Base-by-base conservation (phyloP, 2,113 vertebrate genomes). In the Mesembrinibis cayennensis region DNA sequence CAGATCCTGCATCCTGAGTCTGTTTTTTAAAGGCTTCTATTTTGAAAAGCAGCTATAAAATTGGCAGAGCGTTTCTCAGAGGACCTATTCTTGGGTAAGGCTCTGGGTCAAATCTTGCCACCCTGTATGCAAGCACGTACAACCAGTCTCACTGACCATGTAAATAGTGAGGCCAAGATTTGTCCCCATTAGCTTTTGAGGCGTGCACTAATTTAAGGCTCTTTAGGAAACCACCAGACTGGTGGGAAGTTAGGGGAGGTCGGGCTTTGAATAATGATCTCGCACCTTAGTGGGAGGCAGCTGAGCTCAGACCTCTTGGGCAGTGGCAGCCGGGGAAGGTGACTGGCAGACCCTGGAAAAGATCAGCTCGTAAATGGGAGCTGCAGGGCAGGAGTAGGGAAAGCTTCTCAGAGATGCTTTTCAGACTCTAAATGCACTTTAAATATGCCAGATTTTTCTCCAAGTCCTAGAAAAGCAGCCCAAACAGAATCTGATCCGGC, bases 341-440 rank as follows among this genome's bases (percentile, higher is more conserved):
- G 58, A 69, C 44, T 2, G 19, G 42, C 36, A 47, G 50, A 27
- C 11, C 21, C 49, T 61, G 40, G 81, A 55, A 69, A 32, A 67
- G 32, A 30, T 52, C 1, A 1, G 22, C 42, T 44, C 1, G 1
- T 26, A 55, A 72, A 55, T 6, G 19, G 79, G 82, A 77, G 38
- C 62, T 40, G 61, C 16, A 10, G 77, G 87, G 84, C 70, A 80
- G 93, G 81, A 96, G 82, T 16, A 61, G 52, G 62, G 52, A 74
- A 78, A 53, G 52, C 58, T 93, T 62, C 70, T 79, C 56, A 1
- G 14, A 91, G 77, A 93, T 74, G 74, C 82, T 95, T 95, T 95
- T 89, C 92, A 95, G 79, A 82, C 45, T 93, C 49, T 73, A 66
- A 92, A 92, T 58, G 96, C 95, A 96, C 94, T 97, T 96, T 96